phyloP scores from a whole-genome alignment of 2,888 invertebrate genomes.

The Mesorhabditis spiculigera region DNA sequence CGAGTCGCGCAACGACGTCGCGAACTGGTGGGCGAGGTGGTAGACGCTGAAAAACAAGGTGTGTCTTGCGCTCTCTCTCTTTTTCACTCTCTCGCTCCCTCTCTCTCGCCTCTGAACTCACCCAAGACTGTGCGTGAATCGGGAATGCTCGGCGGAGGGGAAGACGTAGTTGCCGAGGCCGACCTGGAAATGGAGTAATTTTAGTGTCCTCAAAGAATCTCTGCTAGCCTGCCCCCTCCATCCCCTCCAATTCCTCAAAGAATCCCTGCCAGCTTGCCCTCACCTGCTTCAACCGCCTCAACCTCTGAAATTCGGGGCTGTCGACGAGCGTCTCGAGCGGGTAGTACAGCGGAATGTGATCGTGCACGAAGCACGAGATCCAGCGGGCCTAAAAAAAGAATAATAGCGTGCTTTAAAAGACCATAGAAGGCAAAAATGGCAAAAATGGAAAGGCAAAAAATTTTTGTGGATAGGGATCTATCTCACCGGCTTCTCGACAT shows the following conservation, averaged over 20 bases:
- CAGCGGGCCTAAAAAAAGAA: slow-evolving; percentile 14
- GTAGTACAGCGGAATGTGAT: slow-evolving; percentile 58
- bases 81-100: background rate
- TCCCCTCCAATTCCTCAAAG: too few species aligned
- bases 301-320: slow-evolving; percentile 69
- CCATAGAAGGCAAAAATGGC: background rate
- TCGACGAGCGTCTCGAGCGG: slow-evolving; percentile 66
- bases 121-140: slow-evolving; percentile 69
- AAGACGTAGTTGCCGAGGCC: slow-evolving; percentile 64
- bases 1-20: slow-evolving; percentile 59
- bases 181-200: slow-evolving; percentile 60
- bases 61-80: too few species aligned
- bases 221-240: too few species aligned
- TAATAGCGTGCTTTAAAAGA: background rate
- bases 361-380: slow-evolving; percentile 34
- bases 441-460: background rate
- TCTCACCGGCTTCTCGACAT: background rate
- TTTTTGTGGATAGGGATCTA: too few species aligned
- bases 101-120: slow-evolving; percentile 12
- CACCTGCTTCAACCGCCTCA: slow-evolving; percentile 67
- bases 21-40: slow-evolving; percentile 62
- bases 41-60: slow-evolving; percentile 66
- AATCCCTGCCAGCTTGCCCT: slow-evolving; percentile 55
- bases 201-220: background rate
- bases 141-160: slow-evolving; percentile 65